Base-by-base conservation (phyloP, 2,888 invertebrate genomes). In the Thyatira batis region DNA sequence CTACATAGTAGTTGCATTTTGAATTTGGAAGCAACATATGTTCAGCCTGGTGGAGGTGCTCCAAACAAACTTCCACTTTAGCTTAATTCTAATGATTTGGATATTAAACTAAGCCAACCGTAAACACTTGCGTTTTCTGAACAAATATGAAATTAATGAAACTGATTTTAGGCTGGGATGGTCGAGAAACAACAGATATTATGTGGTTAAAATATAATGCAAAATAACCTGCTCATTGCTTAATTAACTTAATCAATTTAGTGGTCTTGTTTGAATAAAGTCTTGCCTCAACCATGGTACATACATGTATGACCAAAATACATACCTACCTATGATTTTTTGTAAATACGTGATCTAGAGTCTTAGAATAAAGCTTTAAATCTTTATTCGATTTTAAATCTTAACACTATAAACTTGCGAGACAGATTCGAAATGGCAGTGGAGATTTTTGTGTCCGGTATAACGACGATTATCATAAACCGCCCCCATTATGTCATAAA, bases 401-500 rank as follows among this genome's bases (percentile, higher is more conserved):
- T 39, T 21, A 50, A 21, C 10, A 39, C 23, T n/a, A 30, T 10
- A 3, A n/a, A 30, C 3, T n/a, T 30, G 30, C 1, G 30, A 1
- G 33, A 39, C 17, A 8, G 17, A 5, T 39, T 39, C 8, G 17
- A 39, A 39, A 8, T 17, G 39, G 17, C 51, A 55, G 56, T 62
- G 61, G 65, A 63, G 60, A 66, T 69, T 69, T 69, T 75, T 74
- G 56, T 58, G 63, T 61, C 63, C 68, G 56, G 60, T 61, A 63
- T 66, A 66, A 62, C 57, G 54, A 46, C 59, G 71, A 85, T 85
- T 83, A 84, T 80, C 79, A 82, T 84, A 85, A 85, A 84, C 80
- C 77, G 72, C 71, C 75, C 69, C 80, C 69, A 83, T 80, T 77
- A 82, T 66, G 80, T 80, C 85, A 80, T 91, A 90, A 90, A 91